phyloP scores from a whole-genome alignment of 2,888 invertebrate species.

The Cyrtodaria siliqua region DNA sequence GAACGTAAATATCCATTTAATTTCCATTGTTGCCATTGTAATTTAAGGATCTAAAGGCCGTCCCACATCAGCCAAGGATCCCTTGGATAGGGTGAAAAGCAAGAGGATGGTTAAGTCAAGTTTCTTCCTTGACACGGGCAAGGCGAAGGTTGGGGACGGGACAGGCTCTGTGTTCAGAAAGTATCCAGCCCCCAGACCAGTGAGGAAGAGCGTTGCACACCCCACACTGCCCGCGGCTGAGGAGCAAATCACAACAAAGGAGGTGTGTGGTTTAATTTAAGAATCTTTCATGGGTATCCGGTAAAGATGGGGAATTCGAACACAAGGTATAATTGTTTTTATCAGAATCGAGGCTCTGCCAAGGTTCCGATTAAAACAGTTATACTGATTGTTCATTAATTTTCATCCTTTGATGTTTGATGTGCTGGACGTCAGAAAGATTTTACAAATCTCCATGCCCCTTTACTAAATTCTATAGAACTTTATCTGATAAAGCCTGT shows the following conservation, averaged over 20 bases:
- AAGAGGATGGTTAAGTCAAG: slow-evolving; percentile 67
- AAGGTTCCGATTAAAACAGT: no score
- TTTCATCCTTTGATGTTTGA: no score
- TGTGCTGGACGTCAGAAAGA: no score
- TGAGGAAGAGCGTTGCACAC: slow-evolving; percentile 78
- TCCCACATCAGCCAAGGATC: slow-evolving; percentile 77
- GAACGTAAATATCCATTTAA: no score
- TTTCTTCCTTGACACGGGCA: slow-evolving; percentile 82
- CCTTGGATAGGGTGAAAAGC: slow-evolving; percentile 77
- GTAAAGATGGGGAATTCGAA: no score
- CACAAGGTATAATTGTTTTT: no score
- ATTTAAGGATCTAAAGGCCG: slow-evolving; percentile 57
- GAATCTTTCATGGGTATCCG: no score
- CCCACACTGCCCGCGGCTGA: slow-evolving; percentile 83
- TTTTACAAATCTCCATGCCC: background rate
- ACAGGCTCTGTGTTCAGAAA: slow-evolving; percentile 80
- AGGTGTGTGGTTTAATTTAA: slow-evolving; percentile 77
- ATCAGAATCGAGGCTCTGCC: no score
- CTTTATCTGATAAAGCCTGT: background rate
- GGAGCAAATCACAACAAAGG: slow-evolving; percentile 84
- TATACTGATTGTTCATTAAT: no score
- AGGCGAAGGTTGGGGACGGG: slow-evolving; percentile 69
- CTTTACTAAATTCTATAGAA: background rate
- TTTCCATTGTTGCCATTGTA: no score
- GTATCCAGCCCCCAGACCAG: slow-evolving; percentile 78